Evolutionary conservation across 2,888 invertebrate genomes (phyloP).

Genomic region (Dione juno): DNA sequence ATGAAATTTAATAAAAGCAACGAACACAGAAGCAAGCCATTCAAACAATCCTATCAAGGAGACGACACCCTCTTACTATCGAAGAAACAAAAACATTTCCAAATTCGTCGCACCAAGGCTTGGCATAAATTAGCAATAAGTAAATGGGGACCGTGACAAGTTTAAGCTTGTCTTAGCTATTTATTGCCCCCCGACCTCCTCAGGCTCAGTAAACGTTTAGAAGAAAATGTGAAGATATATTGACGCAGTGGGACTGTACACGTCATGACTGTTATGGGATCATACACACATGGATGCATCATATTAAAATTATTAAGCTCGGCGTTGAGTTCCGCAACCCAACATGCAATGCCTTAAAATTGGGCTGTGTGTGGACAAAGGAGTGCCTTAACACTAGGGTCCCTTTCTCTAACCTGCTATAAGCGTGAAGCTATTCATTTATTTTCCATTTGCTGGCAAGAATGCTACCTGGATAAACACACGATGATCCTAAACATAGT

Average conservation of each 20-base stretch:
- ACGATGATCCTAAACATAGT: no score
- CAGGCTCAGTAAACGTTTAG: neutral
- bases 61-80: conserved; percentile 36
- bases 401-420: no score
- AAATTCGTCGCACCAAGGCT: conserved; percentile 69
- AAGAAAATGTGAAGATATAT: neutral
- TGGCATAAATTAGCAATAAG: conserved; percentile 82
- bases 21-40: neutral
- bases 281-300: no score
- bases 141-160: conserved; percentile 82
- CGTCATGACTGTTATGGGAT: no score
- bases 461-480: no score
- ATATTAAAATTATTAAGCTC: no score
- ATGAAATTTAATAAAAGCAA: neutral
- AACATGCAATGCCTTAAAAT: no score
- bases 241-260: neutral
- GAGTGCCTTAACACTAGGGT: no score
- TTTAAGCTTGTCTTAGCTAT: conserved; percentile 82
- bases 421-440: no score
- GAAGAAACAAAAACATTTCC: conserved; percentile 70
- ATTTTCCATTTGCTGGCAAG: no score
- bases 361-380: no score
- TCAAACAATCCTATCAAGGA: neutral
- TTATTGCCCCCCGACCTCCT: conserved; percentile 68
- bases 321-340: no score